A percentile compares a stretch with the other conserved stretches of the same genome.
These are phyloP conservation scores for Limnephilus auricula DNA, from an alignment of 2,888 invertebrate species.

Conservation along the genomic window DNA sequence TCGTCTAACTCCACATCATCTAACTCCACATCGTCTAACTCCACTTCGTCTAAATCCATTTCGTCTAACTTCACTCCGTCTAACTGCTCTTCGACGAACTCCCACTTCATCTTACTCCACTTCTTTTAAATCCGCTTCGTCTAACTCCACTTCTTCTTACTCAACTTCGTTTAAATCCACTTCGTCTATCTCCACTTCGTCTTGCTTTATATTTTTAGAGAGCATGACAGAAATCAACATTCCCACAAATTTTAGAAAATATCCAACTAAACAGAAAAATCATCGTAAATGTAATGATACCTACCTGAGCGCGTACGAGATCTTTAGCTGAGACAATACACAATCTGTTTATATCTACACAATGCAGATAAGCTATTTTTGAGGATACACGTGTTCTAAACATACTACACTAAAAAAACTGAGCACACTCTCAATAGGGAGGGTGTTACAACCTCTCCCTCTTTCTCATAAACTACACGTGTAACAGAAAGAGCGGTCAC, in stretches of 20 bases:
- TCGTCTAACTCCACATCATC: constrained; percentile 60
- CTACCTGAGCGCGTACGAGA: no score
- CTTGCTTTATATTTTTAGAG: neutral
- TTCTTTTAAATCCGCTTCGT: neutral
- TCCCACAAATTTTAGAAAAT: no score
- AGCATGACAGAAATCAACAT: neutral
- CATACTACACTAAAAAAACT: no score
- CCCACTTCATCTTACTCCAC: neutral
- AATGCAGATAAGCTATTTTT: no score
- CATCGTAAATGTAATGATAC: no score
- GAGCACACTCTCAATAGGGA: neutral
- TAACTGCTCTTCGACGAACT: constrained; percentile 49
- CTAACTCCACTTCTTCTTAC: no score
- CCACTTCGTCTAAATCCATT: constrained; percentile 59
- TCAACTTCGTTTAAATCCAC: no score
- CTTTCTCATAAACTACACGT: neutral
- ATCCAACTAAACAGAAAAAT: no score
- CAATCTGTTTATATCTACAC: no score
- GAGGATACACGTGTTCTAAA: no score
- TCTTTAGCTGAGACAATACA: no score
- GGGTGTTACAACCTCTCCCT: neutral
- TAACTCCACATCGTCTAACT: constrained; percentile 47
- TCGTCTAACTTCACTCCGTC: constrained; percentile 64
- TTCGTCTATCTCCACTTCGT: no score
- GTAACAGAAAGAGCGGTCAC: neutral